Base-by-base conservation (phyloP, 2,113 vertebrate species). In the Varanus salvator region DNA sequence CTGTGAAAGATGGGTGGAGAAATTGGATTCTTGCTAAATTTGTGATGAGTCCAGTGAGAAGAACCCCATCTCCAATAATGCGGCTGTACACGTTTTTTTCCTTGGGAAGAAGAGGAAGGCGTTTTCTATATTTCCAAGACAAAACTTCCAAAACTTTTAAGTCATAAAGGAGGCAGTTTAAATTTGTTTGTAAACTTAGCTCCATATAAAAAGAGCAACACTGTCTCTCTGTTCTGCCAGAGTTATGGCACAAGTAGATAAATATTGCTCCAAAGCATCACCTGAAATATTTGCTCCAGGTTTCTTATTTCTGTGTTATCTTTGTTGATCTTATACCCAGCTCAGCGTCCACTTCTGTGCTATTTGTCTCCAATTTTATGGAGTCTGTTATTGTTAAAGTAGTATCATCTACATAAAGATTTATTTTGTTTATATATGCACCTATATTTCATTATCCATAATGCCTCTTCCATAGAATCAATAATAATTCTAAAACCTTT, bases 131-230 rank as follows among this genome's bases (percentile, higher is more conserved):
- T 25, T 25, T 91, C 71, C 48, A 29, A 0, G 0, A n/a, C 31
- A 0, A 0, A 0, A 0, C 69, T 44, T 11, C 0, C 1, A 3
- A 0, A 29, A 92, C 76, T 60, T 44, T 77, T 1, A 0, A 29
- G 50, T 57, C 68, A 48, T 6, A 31, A 72, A 27, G 80, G 68
- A 91, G 21, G 83, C 92, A 52, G 4, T 34, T 21, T 78, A 71
- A 0, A 0, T 87, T 78, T 93, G 0, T 2, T 54, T 3, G 0
- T 85, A 92, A 86, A 87, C 44, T n/a, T 74, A 74, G 71, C 17
- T 12, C 14, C 14, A 60, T 17, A 15, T 60, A 60, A 60, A 60
- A 71, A 83, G 34, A 64, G 52, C 64, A 27, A 21, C 64, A 25
- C 9, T 25, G 31, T 23, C 19, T 21, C 3, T 48, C 75, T 71